Evolutionary conservation across 2,113 vertebrate species (phyloP).

Genomic region (Engraulis encrasicolus): DNA sequence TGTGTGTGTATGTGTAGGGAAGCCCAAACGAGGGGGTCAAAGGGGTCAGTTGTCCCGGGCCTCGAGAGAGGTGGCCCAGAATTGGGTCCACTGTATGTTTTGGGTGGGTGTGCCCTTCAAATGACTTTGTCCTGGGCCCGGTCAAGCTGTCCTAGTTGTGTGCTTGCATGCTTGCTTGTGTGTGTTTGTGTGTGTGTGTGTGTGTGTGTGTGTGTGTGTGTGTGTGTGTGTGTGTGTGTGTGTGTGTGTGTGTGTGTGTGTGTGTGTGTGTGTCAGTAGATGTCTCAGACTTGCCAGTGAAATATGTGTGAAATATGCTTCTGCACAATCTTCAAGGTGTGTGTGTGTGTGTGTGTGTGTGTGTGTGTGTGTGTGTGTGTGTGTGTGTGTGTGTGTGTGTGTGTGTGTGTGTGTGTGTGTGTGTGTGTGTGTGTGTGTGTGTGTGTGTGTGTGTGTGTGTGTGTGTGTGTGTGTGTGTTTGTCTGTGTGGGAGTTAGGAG

Average conservation of each 20-base stretch:
- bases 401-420: background rate
- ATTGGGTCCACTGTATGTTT: too few species aligned
- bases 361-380: background rate
- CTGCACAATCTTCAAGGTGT: background rate
- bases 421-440: background rate
- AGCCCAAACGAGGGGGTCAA: too few species aligned
- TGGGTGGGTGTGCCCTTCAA: too few species aligned
- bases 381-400: background rate
- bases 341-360: background rate
- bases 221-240: background rate
- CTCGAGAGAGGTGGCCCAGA: too few species aligned
- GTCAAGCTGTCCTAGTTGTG: too few species aligned
- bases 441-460: slow-evolving; percentile 22
- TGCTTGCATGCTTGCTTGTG: too few species aligned
- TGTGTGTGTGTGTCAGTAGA: background rate
- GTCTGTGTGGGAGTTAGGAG: background rate
- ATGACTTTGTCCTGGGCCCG: too few species aligned
- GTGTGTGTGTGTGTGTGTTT: background rate
- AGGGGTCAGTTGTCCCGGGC: too few species aligned
- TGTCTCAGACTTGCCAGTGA: too few species aligned
- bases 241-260: background rate
- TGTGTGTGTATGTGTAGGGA: too few species aligned
- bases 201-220: background rate
- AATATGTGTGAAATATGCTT: background rate
- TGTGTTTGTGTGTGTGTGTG: background rate